Conservation (phyloP, 2,797 vertebrate species). For the Muscicapa comitata region DNA sequence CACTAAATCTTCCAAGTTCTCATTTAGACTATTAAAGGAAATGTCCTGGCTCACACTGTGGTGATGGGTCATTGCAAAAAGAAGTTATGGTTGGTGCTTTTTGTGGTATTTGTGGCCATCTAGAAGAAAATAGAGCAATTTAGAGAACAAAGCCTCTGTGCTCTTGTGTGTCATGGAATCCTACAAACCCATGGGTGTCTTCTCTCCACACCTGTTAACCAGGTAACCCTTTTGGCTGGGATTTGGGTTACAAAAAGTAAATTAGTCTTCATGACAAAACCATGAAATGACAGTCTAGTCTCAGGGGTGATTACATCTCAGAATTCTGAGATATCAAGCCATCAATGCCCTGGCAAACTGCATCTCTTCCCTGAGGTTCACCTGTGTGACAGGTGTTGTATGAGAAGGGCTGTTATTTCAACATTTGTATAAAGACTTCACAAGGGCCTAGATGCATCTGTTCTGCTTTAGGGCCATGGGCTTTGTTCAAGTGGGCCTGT, state of each 20-base stretch:
- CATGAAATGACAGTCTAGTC: neutral
- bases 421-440: neutral
- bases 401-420: neutral
- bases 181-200: fast-evolving
- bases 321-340: neutral
- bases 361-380: neutral
- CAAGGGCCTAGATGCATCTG: fast-evolving
- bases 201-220: neutral
- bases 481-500: neutral
- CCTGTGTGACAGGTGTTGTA: neutral
- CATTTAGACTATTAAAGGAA: neutral
- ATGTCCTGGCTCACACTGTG: neutral
- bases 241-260: neutral
- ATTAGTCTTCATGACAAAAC: neutral
- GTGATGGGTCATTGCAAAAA: neutral
- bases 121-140: neutral
- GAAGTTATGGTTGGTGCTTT: neutral
- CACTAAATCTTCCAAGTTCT: neutral
- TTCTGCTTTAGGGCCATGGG: neutral
- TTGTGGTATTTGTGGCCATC: neutral
- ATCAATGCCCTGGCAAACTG: neutral
- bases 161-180: neutral
- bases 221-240: fast-evolving
- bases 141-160: neutral
- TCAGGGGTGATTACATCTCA: neutral